A percentile compares a stretch with the other conserved stretches of the same genome.
Conservation (phyloP, 2,888 invertebrate species). For the Alloscopus bannaensis region DNA sequence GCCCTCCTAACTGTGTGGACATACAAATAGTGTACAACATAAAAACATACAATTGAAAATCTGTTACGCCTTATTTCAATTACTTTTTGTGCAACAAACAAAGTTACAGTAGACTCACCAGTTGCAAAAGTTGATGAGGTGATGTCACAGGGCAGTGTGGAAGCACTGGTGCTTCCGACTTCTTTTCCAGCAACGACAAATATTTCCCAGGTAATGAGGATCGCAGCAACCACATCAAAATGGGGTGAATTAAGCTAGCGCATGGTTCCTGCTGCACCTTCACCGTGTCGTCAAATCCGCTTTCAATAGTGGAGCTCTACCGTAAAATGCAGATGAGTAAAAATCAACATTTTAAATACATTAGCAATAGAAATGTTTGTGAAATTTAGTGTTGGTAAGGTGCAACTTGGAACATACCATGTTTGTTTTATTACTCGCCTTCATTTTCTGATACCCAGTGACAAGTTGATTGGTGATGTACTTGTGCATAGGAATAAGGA, state of each 20-base stretch:
- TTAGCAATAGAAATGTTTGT: no score
- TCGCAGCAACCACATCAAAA: conserved; percentile 84
- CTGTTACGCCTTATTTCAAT: no score
- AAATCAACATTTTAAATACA: no score
- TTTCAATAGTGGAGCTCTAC: no score
- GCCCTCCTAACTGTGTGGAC: background rate
- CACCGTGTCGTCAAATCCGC: background rate
- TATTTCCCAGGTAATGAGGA: conserved; percentile 81
- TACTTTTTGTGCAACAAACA: background rate
- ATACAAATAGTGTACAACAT: background rate
- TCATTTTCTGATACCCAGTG: conserved; percentile 77
- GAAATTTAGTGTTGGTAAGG: no score
- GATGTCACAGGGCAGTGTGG: conserved; percentile 36
- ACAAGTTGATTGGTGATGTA: conserved; percentile 80
- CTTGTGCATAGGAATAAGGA: conserved; percentile 86
- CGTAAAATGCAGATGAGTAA: no score
- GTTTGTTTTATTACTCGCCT: conserved; percentile 21
- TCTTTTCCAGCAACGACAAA: conserved; percentile 73
- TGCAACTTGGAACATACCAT: no score
- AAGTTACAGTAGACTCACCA: conserved; percentile 10
- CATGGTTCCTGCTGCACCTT: conserved; percentile 12
- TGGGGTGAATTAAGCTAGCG: conserved; percentile 74
- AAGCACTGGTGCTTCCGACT: conserved; percentile 17
- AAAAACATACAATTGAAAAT: no score
- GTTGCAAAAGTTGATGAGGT: conserved; percentile 63